Evolutionary conservation across 2,888 invertebrate species (phyloP).

Genomic region (Oxycera nigricornis): DNA sequence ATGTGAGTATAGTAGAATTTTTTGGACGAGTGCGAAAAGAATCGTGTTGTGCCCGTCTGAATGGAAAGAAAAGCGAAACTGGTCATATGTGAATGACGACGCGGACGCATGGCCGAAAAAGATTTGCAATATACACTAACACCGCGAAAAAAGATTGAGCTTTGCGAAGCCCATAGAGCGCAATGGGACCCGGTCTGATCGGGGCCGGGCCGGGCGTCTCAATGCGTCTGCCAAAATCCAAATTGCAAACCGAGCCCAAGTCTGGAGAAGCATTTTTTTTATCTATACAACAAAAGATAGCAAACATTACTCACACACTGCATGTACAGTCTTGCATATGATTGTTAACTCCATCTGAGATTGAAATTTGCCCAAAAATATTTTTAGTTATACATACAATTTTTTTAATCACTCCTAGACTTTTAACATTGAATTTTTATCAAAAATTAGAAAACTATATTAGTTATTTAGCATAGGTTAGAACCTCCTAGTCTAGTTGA

Average conservation of each 20-base stretch:
- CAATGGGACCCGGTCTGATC: background rate
- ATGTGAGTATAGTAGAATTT: background rate
- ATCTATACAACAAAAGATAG: slow-evolving; percentile 23
- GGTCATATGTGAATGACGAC: background rate
- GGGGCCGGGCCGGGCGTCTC: slow-evolving; percentile 14
- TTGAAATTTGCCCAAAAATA: no score
- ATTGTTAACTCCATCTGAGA: background rate
- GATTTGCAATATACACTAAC: background rate
- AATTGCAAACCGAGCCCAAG: slow-evolving; percentile 18
- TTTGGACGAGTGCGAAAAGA: background rate
- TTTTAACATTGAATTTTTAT: no score
- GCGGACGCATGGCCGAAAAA: background rate
- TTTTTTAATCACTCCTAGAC: no score
- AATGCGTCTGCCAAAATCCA: slow-evolving; percentile 16
- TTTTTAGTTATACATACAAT: no score
- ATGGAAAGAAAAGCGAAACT: slow-evolving; percentile 27
- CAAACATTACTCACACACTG: background rate
- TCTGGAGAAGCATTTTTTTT: slow-evolving; percentile 13
- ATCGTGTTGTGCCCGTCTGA: background rate
- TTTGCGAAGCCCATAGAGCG: slow-evolving; percentile 11
- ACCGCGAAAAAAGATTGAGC: background rate
- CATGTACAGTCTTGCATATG: background rate
- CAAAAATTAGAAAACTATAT: no score
- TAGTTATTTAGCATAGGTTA: no score
- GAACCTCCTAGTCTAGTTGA: no score